A percentile compares a stretch with the other conserved stretches of the same genome.
Conservation (phyloP, 2,888 invertebrate genomes). For the Eilema caniola region DNA sequence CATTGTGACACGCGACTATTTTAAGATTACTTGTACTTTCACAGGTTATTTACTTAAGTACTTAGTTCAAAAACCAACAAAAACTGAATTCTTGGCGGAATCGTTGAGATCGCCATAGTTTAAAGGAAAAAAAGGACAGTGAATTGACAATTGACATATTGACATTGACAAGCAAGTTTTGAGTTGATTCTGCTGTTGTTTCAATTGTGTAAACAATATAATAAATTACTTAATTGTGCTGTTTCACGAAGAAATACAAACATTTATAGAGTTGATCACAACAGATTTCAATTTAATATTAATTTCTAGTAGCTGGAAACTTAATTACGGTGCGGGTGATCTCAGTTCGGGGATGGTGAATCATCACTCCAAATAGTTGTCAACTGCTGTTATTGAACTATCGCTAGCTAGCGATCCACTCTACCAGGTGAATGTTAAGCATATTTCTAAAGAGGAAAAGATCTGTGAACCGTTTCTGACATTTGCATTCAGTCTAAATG, state of each 20-base stretch:
- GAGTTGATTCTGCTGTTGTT: neutral
- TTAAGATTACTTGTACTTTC: too few species aligned
- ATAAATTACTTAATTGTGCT: neutral
- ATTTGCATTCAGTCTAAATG: neutral
- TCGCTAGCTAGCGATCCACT: neutral
- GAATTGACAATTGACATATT: neutral
- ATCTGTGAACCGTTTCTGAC: neutral
- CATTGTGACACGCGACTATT: too few species aligned
- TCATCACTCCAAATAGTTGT: constrained; percentile 58
- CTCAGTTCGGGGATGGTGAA: constrained; percentile 55
- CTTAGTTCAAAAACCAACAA: too few species aligned
- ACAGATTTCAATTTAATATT: neutral
- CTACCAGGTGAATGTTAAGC: constrained; percentile 10
- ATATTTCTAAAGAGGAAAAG: neutral
- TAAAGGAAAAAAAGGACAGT: too few species aligned
- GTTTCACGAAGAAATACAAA: neutral
- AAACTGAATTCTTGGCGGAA: too few species aligned
- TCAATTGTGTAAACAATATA: neutral
- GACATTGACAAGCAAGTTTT: neutral
- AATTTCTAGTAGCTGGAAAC: neutral
- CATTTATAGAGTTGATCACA: neutral
- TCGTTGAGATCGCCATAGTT: too few species aligned
- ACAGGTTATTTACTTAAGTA: too few species aligned
- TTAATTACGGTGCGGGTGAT: constrained; percentile 20
- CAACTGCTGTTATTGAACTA: constrained; percentile 21